These are phyloP conservation scores for Capromys pilorides DNA, from an alignment of 2,797 vertebrate genomes.

Conservation along the genomic window DNA sequence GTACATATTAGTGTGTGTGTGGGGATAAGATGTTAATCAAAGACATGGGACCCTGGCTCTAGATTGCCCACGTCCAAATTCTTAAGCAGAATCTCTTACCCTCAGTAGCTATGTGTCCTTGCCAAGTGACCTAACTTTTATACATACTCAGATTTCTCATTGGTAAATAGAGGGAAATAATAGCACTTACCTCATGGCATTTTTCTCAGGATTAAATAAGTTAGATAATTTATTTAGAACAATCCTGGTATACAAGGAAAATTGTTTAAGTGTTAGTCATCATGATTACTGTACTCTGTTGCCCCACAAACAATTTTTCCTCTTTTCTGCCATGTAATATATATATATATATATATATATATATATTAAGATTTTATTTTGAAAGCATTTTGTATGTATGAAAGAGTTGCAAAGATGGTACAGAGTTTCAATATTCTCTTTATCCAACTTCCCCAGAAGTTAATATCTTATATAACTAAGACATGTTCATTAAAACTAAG, in stretches of 20 bases:
- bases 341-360: not conserved
- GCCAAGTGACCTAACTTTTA: slow-evolving; percentile 21
- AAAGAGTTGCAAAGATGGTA: not conserved
- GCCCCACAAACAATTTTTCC: not conserved
- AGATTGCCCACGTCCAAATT: not conserved
- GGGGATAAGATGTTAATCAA: not conserved
- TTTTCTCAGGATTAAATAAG: slow-evolving; percentile 2
- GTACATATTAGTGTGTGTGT: not conserved
- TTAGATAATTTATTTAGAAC: not conserved
- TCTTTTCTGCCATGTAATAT: slow-evolving; percentile 5
- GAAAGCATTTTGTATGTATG: slow-evolving; percentile 32
- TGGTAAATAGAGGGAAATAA: not conserved
- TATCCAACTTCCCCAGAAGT: not conserved
- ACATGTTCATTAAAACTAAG: slow-evolving; percentile 27
- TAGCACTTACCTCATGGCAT: not conserved
- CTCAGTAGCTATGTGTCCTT: not conserved
- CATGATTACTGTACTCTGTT: not conserved
- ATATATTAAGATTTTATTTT: not conserved
- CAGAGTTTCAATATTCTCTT: not conserved
- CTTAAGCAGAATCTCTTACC: not conserved
- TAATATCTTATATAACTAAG: not conserved
- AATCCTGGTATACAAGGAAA: not conserved
- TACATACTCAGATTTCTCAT: not conserved
- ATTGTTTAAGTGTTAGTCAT: slow-evolving; percentile 26
- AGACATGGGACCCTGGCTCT: not conserved